Percentiles rank a stretch among this genome's conserved stretches.
Evolutionary conservation across 2,113 vertebrate species (phyloP).

Genomic region (Prunella himalayana): DNA sequence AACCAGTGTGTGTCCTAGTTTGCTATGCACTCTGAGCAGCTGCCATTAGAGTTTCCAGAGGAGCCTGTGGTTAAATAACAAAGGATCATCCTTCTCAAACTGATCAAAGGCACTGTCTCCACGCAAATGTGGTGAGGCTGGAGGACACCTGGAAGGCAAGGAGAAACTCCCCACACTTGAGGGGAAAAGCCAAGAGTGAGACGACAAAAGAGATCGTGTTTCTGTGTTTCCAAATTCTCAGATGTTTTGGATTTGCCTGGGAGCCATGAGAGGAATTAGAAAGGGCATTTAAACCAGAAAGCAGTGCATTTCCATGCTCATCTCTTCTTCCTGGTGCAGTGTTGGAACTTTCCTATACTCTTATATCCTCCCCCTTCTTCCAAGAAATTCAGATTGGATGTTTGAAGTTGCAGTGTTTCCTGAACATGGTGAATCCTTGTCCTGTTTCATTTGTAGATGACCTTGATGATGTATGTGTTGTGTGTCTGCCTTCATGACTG

Average conservation of each 20-base stretch:
- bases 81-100: slow-evolving; percentile 10
- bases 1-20: slow-evolving; percentile 51
- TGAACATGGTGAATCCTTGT: slow-evolving; percentile 64
- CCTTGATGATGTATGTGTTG: slow-evolving; percentile 21
- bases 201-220: not conserved
- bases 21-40: not conserved
- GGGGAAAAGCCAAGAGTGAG: not conserved
- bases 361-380: slow-evolving; percentile 11
- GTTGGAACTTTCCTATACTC: slow-evolving; percentile 14
- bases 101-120: not conserved
- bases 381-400: slow-evolving; percentile 31
- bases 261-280: slow-evolving; percentile 22
- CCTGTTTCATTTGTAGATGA: slow-evolving; percentile 66
- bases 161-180: not conserved
- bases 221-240: slow-evolving; percentile 17
- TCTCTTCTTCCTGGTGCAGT: slow-evolving; percentile 31
- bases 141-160: slow-evolving; percentile 42
- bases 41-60: slow-evolving; percentile 8
- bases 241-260: slow-evolving; percentile 51
- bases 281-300: slow-evolving; percentile 45
- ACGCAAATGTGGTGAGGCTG: not conserved
- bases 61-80: slow-evolving; percentile 20
- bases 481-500: slow-evolving; percentile 3
- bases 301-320: slow-evolving; percentile 55
- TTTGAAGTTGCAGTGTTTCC: slow-evolving; percentile 61